Evolutionary conservation across 2,888 invertebrate species (phyloP), one percentile per base, ranked within the genome.

Genomic region (Polyploca ridens): DNA sequence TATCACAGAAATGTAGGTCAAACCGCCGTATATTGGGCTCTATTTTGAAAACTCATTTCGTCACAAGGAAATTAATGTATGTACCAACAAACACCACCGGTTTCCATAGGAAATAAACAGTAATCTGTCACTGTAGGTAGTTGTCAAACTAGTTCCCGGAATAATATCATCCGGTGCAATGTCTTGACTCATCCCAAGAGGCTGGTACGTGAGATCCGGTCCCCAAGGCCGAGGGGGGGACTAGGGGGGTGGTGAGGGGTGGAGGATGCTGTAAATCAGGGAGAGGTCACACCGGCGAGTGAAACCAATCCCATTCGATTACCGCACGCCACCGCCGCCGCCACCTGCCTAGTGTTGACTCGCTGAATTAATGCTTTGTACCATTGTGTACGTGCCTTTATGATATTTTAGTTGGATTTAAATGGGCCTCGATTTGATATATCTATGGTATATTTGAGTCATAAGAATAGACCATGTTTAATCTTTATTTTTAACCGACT

Each of bases 221-320:
- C 19, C 54, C 54, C 54, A 8, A 19, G 19, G 54, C 19, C 19
- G 7, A 3, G 49, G 49, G 49, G 49, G 46, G 46, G 13, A 58
- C 58, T 13, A 13, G 33, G 58, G 58, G 33, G 33, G 33, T 7
- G 14, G 16, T 14, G 35, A 6, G 59, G 8, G 38, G 60, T 1
- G 14, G 49, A 62, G 62, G 46, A 41, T 70, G 70, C 70, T 76
- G 69, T 83, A 82, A 82, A 82, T 83, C 85, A 82, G 74, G 67
- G 75, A 68, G 73, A 75, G 73, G 61, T 41, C 61, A 61, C 76
- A 68, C 63, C 63, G 73, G 66, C 70, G 71, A 54, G 69, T 69
- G 75, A 77, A 82, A 76, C 78, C 83, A 78, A 83, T 84, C 82
- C 81, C 73, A 76, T 81, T 84, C 82, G 79, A 83, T 84, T 81